A percentile compares a stretch with the other conserved stretches of the same genome.
These are phyloP conservation scores for Turnix velox DNA, from an alignment of 2,113 vertebrate genomes.

Conservation along the genomic window DNA sequence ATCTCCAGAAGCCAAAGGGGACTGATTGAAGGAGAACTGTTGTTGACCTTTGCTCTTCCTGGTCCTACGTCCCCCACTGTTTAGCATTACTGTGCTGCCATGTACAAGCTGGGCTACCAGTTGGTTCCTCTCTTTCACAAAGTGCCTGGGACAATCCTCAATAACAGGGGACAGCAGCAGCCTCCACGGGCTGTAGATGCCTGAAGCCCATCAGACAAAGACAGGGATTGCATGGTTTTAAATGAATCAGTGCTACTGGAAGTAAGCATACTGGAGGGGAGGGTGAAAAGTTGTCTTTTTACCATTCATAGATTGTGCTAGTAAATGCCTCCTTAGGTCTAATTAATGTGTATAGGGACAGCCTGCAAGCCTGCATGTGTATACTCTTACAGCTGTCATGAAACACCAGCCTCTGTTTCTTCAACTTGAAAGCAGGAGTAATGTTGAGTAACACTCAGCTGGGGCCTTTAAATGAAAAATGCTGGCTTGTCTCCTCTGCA, in stretches of 20 bases:
- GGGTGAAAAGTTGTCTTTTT: not conserved
- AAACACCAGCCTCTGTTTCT: not conserved
- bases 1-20: not conserved
- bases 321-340: not conserved
- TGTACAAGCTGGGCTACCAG: not conserved
- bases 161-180: not conserved
- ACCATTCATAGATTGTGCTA: not conserved
- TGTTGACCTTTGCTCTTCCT: rapidly evolving
- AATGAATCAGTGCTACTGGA: not conserved
- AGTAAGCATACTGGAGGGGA: not conserved
- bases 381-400: not conserved
- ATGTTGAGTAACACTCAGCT: not conserved
- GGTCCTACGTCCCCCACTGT: rapidly evolving
- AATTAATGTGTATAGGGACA: not conserved
- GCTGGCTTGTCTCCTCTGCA: not conserved
- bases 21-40: rapidly evolving
- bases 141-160: rapidly evolving
- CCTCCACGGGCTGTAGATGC: not conserved
- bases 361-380: not conserved
- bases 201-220: not conserved
- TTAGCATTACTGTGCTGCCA: not conserved
- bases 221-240: not conserved
- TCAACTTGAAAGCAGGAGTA: not conserved
- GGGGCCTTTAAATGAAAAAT: not conserved
- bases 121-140: not conserved